These are phyloP conservation scores for Portevinia maculata DNA, from an alignment of 2,888 invertebrate genomes.

Conservation along the genomic window DNA sequence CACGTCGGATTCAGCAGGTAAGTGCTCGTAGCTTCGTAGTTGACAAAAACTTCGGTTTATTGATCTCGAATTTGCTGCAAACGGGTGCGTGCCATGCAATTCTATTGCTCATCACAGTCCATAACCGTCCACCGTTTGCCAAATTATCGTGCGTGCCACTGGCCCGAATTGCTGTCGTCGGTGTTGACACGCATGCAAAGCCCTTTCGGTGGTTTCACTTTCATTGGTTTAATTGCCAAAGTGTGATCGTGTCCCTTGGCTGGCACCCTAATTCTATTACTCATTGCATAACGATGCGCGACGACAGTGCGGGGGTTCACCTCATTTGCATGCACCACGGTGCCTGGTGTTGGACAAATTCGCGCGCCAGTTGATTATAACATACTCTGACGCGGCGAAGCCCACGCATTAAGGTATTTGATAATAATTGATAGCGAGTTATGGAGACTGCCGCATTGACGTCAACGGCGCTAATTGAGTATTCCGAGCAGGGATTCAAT, in stretches of 20 bases:
- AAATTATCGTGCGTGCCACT: constrained; percentile 57
- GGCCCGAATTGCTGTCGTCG: constrained; percentile 40
- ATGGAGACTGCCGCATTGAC: constrained; percentile 11
- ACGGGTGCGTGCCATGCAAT: constrained; percentile 44
- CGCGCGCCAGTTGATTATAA: constrained; percentile 15
- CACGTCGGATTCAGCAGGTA: constrained; percentile 57
- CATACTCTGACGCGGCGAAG: constrained; percentile 30
- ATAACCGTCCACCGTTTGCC: constrained; percentile 52
- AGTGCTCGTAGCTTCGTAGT: constrained; percentile 16
- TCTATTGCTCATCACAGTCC: constrained; percentile 68
- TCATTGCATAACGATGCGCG: constrained; percentile 50
- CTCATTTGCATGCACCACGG: constrained; percentile 62
- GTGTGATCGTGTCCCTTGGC: constrained; percentile 50
- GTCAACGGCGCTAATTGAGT: constrained; percentile 47
- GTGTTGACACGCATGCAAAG: constrained; percentile 38
- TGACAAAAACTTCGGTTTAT: constrained; percentile 29
- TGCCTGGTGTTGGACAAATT: constrained; percentile 63
- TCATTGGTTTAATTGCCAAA: constrained; percentile 64
- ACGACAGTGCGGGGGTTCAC: constrained; percentile 20
- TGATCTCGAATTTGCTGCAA: too few relatives aligned
- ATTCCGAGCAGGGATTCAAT: constrained; percentile 63
- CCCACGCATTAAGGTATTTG: constrained; percentile 56
- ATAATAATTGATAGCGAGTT: constrained; percentile 39
- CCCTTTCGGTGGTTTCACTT: constrained; percentile 68
- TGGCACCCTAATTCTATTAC: constrained; percentile 62